Conservation (phyloP, 2,888 invertebrate species). For the Hirtodrosophila duncani region DNA sequence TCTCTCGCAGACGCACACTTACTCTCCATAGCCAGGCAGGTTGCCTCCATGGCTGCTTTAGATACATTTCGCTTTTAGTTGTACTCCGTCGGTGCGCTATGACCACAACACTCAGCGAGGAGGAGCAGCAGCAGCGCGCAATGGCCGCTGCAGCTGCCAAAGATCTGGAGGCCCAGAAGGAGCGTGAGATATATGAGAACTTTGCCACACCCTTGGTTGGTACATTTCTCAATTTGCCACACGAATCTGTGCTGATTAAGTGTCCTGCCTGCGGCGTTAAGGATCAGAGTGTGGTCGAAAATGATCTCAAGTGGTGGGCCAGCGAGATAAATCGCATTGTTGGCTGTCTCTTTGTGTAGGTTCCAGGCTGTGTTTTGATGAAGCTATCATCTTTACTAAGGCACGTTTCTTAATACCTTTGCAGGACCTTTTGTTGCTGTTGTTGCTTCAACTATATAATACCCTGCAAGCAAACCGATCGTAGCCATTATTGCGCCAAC, state of each 20-base stretch:
- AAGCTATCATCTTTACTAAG: neutral
- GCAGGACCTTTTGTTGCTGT: constrained; percentile 70
- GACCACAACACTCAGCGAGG: constrained; percentile 8
- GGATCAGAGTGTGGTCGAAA: constrained; percentile 64
- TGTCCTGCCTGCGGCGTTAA: constrained; percentile 74
- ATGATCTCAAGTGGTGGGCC: constrained; percentile 76
- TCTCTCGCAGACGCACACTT: neutral
- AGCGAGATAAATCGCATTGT: constrained; percentile 71
- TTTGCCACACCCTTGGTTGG: constrained; percentile 75
- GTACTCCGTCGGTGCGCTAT: constrained; percentile 9
- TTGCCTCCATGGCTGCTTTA: constrained; percentile 6
- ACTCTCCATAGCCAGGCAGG: constrained; percentile 9
- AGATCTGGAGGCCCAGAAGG: constrained; percentile 27
- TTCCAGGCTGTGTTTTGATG: neutral
- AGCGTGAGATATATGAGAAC: constrained; percentile 70
- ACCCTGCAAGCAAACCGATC: constrained; percentile 74
- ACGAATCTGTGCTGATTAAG: constrained; percentile 63
- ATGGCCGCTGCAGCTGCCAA: constrained; percentile 32
- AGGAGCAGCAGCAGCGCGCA: constrained; percentile 24
- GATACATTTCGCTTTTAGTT: constrained; percentile 48
- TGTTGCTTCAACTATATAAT: constrained; percentile 69
- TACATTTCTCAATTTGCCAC: constrained; percentile 72
- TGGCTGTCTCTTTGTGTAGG: constrained; percentile 75
- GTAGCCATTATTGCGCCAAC: constrained; percentile 76
- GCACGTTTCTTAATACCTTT: constrained; percentile 2